Evolutionary conservation across 1,140 invertebrate species (phyloP), one percentile per base, ranked within the genome.

Genomic region (Aporrectodea caliginosa): DNA sequence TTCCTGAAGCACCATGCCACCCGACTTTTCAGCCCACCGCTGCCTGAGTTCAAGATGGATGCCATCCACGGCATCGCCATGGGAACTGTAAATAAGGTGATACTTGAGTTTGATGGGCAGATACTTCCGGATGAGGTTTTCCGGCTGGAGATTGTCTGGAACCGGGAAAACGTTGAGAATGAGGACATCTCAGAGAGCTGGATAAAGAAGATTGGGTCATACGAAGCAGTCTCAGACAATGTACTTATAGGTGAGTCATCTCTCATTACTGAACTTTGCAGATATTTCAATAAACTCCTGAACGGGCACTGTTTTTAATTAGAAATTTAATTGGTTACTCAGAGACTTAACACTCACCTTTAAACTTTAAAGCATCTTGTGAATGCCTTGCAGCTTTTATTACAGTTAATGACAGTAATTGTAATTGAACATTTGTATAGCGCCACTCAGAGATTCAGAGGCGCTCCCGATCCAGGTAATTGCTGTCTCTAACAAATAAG

Each of bases 171-270:
- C 32, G 33, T 80, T 35, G 35, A 72, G 0, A 77, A 83, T 35
- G 82, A 79, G 22, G 80, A 80, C 71, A 83, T 88, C 29, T 74
- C 83, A 58, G 81, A 85, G 2, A 84, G 85, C 31, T 98, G 96
- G 95, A 95, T 91, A 86, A 92, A 93, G 81, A 97, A 97, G 86
- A 97, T 98, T 81, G 97, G 96, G 87, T 97, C 95, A 0, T 97
- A 97, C 90, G 87, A 89, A 81, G 85, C 86, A 34, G 80, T 86
- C 29, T 83, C 86, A 81, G 84, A 85, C 0, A 91, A 92, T 84
- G 84, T 94, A 1, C 86, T 95, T 2, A 89, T 92, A 33, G 86
- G 87, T 88, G 83, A 85, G 86, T 84, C n/a, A n/a, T n/a, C n/a
- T n/a, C n/a, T n/a, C n/a, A n/a, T n/a, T n/a, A n/a, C n/a, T n/a